A percentile compares a stretch with the other conserved stretches of the same genome.
These are phyloP conservation scores for Orbicella faveolata DNA, from an alignment of 64 coral and sea anemone genomes.

Conservation along the genomic window DNA sequence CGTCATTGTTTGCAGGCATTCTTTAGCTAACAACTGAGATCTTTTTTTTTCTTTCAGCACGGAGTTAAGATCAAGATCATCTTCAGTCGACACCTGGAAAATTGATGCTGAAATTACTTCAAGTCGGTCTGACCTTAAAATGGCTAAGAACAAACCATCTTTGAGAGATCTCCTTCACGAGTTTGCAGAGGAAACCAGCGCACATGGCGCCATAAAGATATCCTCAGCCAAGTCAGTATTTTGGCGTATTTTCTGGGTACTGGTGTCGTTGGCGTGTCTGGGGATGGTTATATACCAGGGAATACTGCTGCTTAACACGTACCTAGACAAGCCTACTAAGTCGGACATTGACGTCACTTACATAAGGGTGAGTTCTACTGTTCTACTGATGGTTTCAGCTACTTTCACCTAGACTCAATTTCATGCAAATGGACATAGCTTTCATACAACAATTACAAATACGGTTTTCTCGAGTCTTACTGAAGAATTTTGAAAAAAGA, in stretches of 20 bases:
- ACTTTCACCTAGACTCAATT: too few species aligned
- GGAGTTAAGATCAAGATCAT: not conserved
- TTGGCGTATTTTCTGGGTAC: slow-evolving; percentile 60
- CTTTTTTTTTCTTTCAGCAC: not conserved
- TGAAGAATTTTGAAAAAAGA: too few species aligned
- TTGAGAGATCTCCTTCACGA: slow-evolving; percentile 33
- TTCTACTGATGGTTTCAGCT: too few species aligned
- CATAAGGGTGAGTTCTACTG: slow-evolving; percentile 10
- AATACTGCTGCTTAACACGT: slow-evolving; percentile 23
- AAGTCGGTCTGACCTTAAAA: not conserved
- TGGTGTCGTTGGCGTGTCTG: slow-evolving; percentile 17
- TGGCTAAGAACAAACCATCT: slow-evolving; percentile 33
- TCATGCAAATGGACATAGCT: too few species aligned
- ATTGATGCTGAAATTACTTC: slow-evolving; percentile 5
- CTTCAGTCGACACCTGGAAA: slow-evolving; percentile 20
- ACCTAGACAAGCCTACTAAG: slow-evolving; percentile 39
- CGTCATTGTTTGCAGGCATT: not conserved
- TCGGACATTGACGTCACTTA: slow-evolving; percentile 59
- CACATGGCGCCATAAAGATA: slow-evolving; percentile 52
- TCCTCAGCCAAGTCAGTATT: slow-evolving; percentile 21
- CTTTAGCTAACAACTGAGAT: not conserved
- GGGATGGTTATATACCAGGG: slow-evolving; percentile 59
- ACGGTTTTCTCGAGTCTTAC: too few species aligned
- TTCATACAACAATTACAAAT: too few species aligned
- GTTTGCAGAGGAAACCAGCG: slow-evolving; percentile 53